Base-by-base conservation (phyloP, 2,888 invertebrate species). In the Nephrocerus scutellatus region DNA sequence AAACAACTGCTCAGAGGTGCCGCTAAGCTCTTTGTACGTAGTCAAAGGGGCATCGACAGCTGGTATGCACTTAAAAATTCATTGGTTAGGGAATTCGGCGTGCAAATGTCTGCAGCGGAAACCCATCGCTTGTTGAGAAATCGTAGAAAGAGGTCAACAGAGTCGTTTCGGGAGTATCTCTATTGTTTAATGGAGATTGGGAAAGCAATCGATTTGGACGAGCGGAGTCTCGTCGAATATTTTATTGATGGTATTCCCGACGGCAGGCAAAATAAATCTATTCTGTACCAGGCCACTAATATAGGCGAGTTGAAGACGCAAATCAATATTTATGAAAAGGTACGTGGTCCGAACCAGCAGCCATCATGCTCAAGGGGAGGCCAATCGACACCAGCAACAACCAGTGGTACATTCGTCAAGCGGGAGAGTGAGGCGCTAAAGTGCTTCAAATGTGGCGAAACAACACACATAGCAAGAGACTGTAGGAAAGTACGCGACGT, bases 201-300 rank as follows among this genome's bases (percentile, higher is more conserved):
- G 3, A 41, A 29, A 9, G 9, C 31, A 13, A 38, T 38, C 8
- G 21, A 26, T 10, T 4, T 32, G 5, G 41, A 41, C 14, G 41
- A 41, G 4, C 23, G 32, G 25, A 41, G 37, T 13, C 12, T 28
- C 1, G 25, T 41, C 13, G 41, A 30, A 7, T 37, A 37, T n/a
- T 41, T 37, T 15, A 14, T 25, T 6, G 26, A 35, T 5, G 33
- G 41, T 3, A 37, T 34, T 14, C 31, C 37, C 9, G 37, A 38
- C 10, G 3, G 20, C 4, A 30, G 21, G 14, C 4, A 7, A 2
- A 38, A 30, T n/a, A 38, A 37, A 18, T 10, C n/a, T 6, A 16
- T 20, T 21, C 10, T 31, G 14, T 38, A 38, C 22, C 24, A 18
- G 19, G 37, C 37, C 3, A 29, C 7, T 12, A 24, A 24, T 1